Percentiles rank a stretch among this genome's conserved stretches.
Conservation (phyloP, 1,140 invertebrate genomes). For the Condylostylus longicornis region DNA sequence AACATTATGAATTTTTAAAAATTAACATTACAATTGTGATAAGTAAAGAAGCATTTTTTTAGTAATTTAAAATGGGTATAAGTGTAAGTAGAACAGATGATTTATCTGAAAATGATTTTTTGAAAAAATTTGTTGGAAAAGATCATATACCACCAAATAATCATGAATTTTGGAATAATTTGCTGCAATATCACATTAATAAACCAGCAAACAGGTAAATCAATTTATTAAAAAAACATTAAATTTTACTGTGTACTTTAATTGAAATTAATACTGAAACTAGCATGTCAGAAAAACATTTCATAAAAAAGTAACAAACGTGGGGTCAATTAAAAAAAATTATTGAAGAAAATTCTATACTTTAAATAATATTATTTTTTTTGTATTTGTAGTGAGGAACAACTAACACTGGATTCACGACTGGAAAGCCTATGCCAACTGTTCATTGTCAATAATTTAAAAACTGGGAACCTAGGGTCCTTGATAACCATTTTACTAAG, state of each 20-base stretch:
- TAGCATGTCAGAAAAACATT: too few relatives aligned
- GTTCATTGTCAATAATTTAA: slow-evolving; percentile 60
- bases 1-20: too few relatives aligned
- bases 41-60: too few relatives aligned
- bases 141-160: slow-evolving; percentile 62
- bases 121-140: slow-evolving; percentile 60
- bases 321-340: too few relatives aligned
- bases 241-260: too few relatives aligned
- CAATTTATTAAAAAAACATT: background rate
- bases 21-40: too few relatives aligned
- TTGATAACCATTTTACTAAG: slow-evolving; percentile 71
- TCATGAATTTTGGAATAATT: slow-evolving; percentile 86
- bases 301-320: slow-evolving; percentile 1
- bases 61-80: slow-evolving; percentile 77
- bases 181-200: slow-evolving; percentile 80
- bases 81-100: slow-evolving; percentile 69
- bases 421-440: slow-evolving; percentile 56
- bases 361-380: background rate
- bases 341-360: too few relatives aligned
- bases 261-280: background rate
- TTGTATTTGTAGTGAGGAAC: slow-evolving; percentile 47
- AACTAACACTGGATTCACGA: slow-evolving; percentile 63
- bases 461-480: slow-evolving; percentile 74
- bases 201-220: slow-evolving; percentile 57
- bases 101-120: slow-evolving; percentile 64